Evolutionary conservation across 1,140 invertebrate genomes (phyloP).

Genomic region (Scylla paramamosain): DNA sequence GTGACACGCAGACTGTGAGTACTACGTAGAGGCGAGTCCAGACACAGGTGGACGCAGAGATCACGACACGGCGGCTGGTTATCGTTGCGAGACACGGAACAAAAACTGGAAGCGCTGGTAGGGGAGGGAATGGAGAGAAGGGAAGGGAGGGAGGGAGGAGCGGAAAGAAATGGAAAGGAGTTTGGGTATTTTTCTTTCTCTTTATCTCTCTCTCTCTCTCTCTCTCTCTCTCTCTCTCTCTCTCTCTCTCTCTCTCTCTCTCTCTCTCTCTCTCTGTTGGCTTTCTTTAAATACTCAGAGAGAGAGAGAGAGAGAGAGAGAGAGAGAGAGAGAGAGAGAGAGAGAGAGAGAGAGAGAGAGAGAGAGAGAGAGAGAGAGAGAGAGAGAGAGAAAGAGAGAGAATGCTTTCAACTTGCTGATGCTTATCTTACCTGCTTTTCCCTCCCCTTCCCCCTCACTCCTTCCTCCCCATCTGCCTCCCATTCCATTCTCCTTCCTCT

Average conservation of each 20-base stretch:
- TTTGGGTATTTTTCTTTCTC: not conserved
- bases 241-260: conserved; percentile 41
- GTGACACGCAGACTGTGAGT: too few species aligned
- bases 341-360: conserved; percentile 27
- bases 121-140: not conserved
- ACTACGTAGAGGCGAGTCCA: too few species aligned
- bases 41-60: too few species aligned
- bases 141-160: not conserved
- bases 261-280: not conserved
- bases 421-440: not conserved
- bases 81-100: conserved; percentile 1
- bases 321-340: conserved; percentile 58
- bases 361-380: too few species aligned
- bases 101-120: not conserved
- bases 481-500: not conserved
- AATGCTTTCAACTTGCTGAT: not conserved
- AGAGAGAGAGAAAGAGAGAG: conserved; percentile 48
- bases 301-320: conserved; percentile 56
- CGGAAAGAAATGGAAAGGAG: not conserved
- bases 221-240: conserved; percentile 27
- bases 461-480: not conserved
- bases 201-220: conserved; percentile 30
- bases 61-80: not conserved
- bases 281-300: too few species aligned
- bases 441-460: not conserved